phyloP scores from a whole-genome alignment of 1,140 invertebrate species.

The Drosophila watanabei region DNA sequence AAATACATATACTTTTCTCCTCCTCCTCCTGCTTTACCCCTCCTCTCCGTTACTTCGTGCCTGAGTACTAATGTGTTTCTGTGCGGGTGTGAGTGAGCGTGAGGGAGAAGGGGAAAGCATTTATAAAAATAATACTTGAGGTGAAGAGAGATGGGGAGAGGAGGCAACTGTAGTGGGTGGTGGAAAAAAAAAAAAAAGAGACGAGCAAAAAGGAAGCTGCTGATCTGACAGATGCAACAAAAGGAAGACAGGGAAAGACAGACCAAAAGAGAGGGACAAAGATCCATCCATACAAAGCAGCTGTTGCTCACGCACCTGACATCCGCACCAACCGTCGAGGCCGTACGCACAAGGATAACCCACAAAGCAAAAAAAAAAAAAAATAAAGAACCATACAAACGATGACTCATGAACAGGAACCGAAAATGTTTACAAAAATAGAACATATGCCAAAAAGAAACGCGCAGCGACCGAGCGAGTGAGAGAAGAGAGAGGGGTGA shows the following conservation, averaged over 20 bases:
- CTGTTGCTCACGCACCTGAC: constrained; percentile 74
- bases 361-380: constrained; percentile 35
- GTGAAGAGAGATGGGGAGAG: constrained; percentile 7
- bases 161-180: constrained; percentile 14
- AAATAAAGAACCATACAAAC: constrained; percentile 11
- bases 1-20: constrained; percentile 53
- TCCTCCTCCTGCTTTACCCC: constrained; percentile 6
- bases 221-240: constrained; percentile 37
- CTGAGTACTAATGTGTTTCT: constrained; percentile 81
- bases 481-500: constrained; percentile 22
- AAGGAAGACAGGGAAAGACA: not conserved
- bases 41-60: constrained; percentile 66
- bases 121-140: constrained; percentile 75
- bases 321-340: constrained; percentile 62
- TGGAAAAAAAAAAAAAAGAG: not conserved
- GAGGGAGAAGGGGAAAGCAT: constrained; percentile 25
- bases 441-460: constrained; percentile 74
- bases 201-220: constrained; percentile 17
- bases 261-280: not conserved
- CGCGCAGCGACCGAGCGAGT: constrained; percentile 15
- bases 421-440: constrained; percentile 75
- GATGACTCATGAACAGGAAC: constrained; percentile 80
- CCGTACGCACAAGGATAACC: constrained; percentile 74
- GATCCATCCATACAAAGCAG: constrained; percentile 45
- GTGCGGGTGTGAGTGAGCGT: constrained; percentile 33